Conservation (phyloP, 2,797 vertebrate genomes). For the Acipenser transmontanus region DNA sequence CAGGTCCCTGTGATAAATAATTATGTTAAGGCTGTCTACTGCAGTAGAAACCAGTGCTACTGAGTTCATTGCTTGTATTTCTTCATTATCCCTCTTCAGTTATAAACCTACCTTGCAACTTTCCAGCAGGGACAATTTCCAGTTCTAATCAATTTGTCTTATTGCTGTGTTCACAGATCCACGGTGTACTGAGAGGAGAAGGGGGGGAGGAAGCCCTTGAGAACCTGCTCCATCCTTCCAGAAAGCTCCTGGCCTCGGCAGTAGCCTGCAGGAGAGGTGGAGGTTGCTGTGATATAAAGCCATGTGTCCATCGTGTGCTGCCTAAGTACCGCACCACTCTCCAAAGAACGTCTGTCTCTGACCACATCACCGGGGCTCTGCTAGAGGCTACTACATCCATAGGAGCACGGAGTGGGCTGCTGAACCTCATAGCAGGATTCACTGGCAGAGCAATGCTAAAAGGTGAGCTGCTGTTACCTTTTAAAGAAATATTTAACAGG, state of each 20-base stretch:
- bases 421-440: slow-evolving; percentile 56
- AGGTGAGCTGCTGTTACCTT: slow-evolving; percentile 60
- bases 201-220: slow-evolving; percentile 45
- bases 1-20: too few species aligned
- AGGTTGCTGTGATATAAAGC: slow-evolving; percentile 40
- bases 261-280: slow-evolving; percentile 30
- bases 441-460: slow-evolving; percentile 79
- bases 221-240: slow-evolving; percentile 61
- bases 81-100: slow-evolving; percentile 23
- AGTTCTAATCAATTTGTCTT: slow-evolving; percentile 41
- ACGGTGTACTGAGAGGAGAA: slow-evolving; percentile 52
- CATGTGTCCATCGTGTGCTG: slow-evolving; percentile 28
- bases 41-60: too few species aligned
- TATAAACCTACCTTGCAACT: slow-evolving; percentile 29
- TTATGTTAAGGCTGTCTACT: too few species aligned
- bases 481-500: too few species aligned
- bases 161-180: slow-evolving; percentile 56
- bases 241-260: slow-evolving; percentile 55
- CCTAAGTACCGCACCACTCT: slow-evolving; percentile 66
- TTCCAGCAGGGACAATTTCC: slow-evolving; percentile 36
- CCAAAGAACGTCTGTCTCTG: slow-evolving; percentile 68
- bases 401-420: slow-evolving; percentile 71
- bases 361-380: slow-evolving; percentile 75
- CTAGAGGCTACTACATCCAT: slow-evolving; percentile 80
- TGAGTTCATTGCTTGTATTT: too few species aligned